phyloP scores from a whole-genome alignment of 2,113 vertebrate genomes.

The Antechinus flavipes region DNA sequence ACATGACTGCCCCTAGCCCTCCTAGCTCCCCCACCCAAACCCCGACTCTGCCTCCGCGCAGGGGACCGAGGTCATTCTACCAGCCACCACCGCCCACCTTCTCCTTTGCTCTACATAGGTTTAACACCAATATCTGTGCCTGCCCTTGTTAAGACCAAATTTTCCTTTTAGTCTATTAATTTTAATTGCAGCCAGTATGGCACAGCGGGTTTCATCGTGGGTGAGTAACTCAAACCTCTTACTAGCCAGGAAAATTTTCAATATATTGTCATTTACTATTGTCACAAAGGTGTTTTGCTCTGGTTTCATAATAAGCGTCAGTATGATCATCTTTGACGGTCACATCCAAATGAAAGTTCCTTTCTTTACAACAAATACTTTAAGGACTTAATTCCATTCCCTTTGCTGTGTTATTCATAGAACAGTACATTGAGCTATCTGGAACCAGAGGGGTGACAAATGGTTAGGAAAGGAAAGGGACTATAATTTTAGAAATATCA shows the following conservation, averaged over 20 bases:
- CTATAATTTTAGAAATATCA: too few species aligned
- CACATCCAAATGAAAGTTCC: not conserved
- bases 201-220: not conserved
- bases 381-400: not conserved
- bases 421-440: not conserved
- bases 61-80: not conserved
- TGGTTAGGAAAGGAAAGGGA: too few species aligned
- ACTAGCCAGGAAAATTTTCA: not conserved
- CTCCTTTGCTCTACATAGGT: not conserved
- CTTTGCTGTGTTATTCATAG: not conserved
- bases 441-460: too few species aligned
- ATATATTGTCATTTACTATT: not conserved
- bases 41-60: not conserved
- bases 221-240: not conserved
- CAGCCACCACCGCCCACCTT: not conserved
- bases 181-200: not conserved
- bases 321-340: not conserved
- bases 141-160: not conserved
- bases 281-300: not conserved
- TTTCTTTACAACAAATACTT: not conserved
- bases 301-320: not conserved
- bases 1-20: too few species aligned
- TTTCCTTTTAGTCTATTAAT: not conserved
- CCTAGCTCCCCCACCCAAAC: too few species aligned
- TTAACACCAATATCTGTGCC: too few species aligned